A percentile compares a stretch with the other conserved stretches of the same genome.
These are phyloP conservation scores for Drosophila leonis DNA, from an alignment of 2,888 invertebrate genomes.

Conservation along the genomic window DNA sequence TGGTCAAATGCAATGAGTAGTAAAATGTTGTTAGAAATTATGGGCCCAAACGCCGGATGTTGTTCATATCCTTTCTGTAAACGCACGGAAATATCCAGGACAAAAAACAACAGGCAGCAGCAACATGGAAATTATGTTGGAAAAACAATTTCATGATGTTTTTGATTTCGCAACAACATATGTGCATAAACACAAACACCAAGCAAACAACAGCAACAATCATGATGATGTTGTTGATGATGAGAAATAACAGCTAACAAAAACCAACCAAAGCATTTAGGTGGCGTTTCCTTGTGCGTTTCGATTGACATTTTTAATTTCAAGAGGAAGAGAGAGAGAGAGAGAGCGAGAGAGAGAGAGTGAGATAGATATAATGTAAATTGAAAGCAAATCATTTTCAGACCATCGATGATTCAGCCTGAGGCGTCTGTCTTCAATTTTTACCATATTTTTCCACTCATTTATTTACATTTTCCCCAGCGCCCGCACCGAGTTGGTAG, in stretches of 20 bases:
- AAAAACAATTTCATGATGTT: slow-evolving; percentile 81
- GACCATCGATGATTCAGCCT: slow-evolving; percentile 46
- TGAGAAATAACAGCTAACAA: background rate
- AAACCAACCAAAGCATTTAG: slow-evolving; percentile 24
- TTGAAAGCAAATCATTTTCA: slow-evolving; percentile 41
- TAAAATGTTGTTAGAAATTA: slow-evolving; percentile 80
- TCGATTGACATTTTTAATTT: slow-evolving; percentile 75
- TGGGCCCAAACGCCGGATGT: slow-evolving; percentile 79
- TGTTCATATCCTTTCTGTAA: slow-evolving; percentile 83
- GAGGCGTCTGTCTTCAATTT: slow-evolving; percentile 44
- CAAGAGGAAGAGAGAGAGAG: slow-evolving; percentile 20
- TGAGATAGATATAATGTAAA: background rate
- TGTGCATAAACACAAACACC: slow-evolving; percentile 61
- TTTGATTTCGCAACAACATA: slow-evolving; percentile 75
- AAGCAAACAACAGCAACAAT: slow-evolving; percentile 4
- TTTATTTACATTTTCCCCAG: slow-evolving; percentile 75
- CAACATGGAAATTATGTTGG: slow-evolving; percentile 69
- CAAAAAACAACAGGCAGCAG: slow-evolving; percentile 30
- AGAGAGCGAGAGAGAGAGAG: background rate
- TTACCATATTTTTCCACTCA: slow-evolving; percentile 72
- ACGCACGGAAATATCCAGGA: slow-evolving; percentile 80
- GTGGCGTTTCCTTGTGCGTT: slow-evolving; percentile 41
- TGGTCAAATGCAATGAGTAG: slow-evolving; percentile 81
- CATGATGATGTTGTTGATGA: background rate
- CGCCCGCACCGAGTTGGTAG: background rate